Base-by-base conservation (phyloP, 1,140 invertebrate species). In the Platyscapa corneri region DNA sequence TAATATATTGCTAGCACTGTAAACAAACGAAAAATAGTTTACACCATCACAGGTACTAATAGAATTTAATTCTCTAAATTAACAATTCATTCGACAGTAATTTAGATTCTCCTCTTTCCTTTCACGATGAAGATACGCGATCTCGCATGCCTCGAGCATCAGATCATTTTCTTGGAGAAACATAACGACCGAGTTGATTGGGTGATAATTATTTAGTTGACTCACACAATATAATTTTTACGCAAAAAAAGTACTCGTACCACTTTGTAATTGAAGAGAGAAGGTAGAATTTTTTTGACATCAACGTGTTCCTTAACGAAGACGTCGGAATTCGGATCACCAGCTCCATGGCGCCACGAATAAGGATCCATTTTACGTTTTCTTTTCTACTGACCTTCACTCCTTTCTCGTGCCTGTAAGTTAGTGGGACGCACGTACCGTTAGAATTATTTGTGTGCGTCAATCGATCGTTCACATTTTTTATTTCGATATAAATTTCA, bases 261-360 rank as follows among this genome's bases (percentile, higher is more conserved):
- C 92, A 94, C 93, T 94, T 94, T 94, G 84, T 94, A 92, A 83
- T 92, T 92, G 86, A 92, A 92, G 30, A 94, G 90, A 14, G 93
- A 93, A 0, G 93, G 93, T 16, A 94, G 88, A 74, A 93, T 88
- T 53, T 91, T 89, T 87, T 93, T 93, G 46, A 93, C 89, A 86
- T 92, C 91, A n/a, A 90, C 90, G 14, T 87, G 90, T 75, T 90
- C 91, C 87, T 93, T 94, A 32, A 93, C 89, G 86, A 93, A 93
- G 67, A 91, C 87, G 56, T 94, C 93, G 42, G 88, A 75, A 20
- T 80, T 75, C 1, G 85, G 85, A 37, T 82, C 60, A 0, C 70
- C 70, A 74, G 70, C 14, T 74, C 70, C 70, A 14, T n/a, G 23
- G 23, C 12, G 6, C 18, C 32, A 74, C 37, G 70, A 74, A n/a